Evolutionary conservation across 2,888 invertebrate genomes (phyloP).

Genomic region (Eutolmus rufibarbis): DNA sequence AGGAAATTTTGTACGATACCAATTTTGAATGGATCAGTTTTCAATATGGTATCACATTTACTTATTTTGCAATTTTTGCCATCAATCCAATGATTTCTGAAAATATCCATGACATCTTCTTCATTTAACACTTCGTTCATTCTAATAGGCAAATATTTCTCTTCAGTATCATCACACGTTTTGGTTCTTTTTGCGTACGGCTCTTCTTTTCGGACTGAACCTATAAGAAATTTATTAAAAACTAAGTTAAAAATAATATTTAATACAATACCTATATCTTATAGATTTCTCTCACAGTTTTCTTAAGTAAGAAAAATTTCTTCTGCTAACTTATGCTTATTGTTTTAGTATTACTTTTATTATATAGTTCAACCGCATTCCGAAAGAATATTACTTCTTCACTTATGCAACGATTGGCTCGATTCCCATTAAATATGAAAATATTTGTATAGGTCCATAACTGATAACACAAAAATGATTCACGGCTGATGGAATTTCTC

Average conservation of each 20-base stretch:
- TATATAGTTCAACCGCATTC: neutral
- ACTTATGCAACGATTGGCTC: neutral
- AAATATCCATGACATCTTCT: neutral
- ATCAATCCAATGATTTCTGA: neutral
- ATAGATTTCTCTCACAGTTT: neutral
- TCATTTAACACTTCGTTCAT: neutral
- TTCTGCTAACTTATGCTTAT: neutral
- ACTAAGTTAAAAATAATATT: neutral
- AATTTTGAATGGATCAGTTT: conserved; percentile 72
- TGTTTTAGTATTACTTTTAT: neutral
- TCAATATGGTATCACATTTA: conserved; percentile 56
- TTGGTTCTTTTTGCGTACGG: neutral
- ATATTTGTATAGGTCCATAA: neutral
- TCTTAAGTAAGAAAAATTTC: neutral
- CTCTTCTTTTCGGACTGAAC: neutral
- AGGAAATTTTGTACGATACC: conserved; percentile 73
- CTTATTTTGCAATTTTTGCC: neutral
- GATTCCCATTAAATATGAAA: neutral
- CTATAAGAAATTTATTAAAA: neutral
- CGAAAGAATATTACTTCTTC: too few relatives aligned
- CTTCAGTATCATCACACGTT: neutral
- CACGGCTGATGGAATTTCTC: too few relatives aligned
- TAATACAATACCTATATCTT: neutral
- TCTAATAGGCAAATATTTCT: neutral
- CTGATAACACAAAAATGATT: too few relatives aligned